Evolutionary conservation across 2,113 vertebrate genomes (phyloP).

Genomic region (Stictonetta naevosa): DNA sequence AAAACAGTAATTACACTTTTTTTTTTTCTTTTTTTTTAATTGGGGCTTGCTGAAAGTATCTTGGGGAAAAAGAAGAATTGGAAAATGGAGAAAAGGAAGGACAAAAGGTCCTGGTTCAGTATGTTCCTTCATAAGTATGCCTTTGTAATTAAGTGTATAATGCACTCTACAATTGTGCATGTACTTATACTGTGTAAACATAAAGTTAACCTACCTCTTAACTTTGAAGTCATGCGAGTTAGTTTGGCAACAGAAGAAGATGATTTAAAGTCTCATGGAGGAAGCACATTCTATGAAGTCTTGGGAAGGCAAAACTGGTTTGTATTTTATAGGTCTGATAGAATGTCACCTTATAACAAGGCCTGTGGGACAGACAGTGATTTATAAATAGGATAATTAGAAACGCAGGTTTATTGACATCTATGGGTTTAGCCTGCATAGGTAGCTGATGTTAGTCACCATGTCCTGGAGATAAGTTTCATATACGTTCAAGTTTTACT

Average conservation of each 20-base stretch:
- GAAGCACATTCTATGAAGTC: neutral
- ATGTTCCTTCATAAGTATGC: neutral
- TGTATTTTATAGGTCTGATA: neutral
- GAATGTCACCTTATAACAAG: neutral
- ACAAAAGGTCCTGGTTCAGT: neutral
- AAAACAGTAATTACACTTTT: neutral
- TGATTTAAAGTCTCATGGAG: neutral
- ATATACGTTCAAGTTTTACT: neutral
- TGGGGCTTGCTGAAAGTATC: neutral
- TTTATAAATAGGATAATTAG: neutral
- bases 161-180: neutral
- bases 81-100: neutral
- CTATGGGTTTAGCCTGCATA: neutral
- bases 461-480: neutral
- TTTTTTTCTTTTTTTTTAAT: neutral
- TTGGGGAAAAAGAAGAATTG: neutral
- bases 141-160: neutral
- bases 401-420: neutral
- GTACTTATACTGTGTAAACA: neutral
- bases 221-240: neutral
- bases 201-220: neutral
- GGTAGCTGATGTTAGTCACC: neutral
- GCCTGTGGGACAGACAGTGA: neutral
- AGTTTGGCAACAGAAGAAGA: neutral
- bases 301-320: neutral